These are phyloP conservation scores for Dorcus hopei DNA, from an alignment of 2,888 invertebrate genomes.

Conservation along the genomic window DNA sequence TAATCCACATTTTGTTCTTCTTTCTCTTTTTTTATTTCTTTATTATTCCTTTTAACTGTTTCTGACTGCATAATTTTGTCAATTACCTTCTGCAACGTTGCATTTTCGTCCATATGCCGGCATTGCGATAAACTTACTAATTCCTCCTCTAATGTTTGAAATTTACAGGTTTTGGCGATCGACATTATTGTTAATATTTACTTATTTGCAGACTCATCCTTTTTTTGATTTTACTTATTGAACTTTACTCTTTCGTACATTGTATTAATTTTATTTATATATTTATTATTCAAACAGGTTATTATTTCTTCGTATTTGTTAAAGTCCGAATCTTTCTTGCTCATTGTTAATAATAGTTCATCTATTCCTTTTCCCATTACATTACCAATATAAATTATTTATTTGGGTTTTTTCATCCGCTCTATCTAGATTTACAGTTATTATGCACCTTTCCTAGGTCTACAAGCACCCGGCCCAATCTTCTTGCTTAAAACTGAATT, in stretches of 20 bases:
- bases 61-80: constrained; percentile 23
- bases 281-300: constrained; percentile 14
- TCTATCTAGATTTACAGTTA: constrained; percentile 15
- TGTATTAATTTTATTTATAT: constrained; percentile 10
- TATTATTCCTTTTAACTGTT: constrained; percentile 19
- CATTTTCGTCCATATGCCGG: constrained; percentile 20
- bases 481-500: constrained; percentile 16
- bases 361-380: constrained; percentile 17
- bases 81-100: constrained; percentile 23
- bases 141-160: constrained; percentile 24
- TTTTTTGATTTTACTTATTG: constrained; percentile 7
- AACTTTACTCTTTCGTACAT: constrained; percentile 16
- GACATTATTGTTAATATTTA: constrained; percentile 10
- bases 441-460: constrained; percentile 19
- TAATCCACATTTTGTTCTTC: no score
- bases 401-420: constrained; percentile 15
- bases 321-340: constrained; percentile 9
- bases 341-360: constrained; percentile 13
- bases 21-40: constrained; percentile 4
- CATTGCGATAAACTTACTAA: constrained; percentile 27
- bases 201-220: constrained; percentile 13
- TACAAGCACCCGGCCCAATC: no score
- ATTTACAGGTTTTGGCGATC: constrained; percentile 26
- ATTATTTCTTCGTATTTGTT: constrained; percentile 14
- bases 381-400: constrained; percentile 18